These are phyloP conservation scores for Sepiola atlantica DNA, from an alignment of 2,888 invertebrate species.

Conservation along the genomic window DNA sequence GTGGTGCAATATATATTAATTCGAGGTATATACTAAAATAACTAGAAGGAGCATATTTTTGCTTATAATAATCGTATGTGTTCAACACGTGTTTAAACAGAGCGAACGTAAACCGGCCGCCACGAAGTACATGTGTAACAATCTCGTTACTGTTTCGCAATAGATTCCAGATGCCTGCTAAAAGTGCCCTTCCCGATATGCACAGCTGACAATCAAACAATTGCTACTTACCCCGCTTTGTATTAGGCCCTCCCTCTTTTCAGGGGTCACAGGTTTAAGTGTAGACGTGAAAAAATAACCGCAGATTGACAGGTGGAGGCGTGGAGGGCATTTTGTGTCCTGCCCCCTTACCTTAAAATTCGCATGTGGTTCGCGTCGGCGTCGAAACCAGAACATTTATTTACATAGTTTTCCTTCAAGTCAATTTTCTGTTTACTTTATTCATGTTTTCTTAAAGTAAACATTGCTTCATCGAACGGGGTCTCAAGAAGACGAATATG, in stretches of 20 bases:
- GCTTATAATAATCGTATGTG: too few species aligned
- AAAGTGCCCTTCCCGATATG: neutral
- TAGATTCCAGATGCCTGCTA: neutral
- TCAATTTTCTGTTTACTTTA: neutral
- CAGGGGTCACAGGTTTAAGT: neutral
- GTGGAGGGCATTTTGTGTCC: neutral
- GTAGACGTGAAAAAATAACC: neutral
- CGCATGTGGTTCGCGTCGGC: neutral
- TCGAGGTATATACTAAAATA: too few species aligned
- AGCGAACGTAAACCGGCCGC: neutral
- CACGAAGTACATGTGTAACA: conserved; percentile 5
- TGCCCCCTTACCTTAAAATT: neutral
- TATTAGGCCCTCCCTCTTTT: neutral
- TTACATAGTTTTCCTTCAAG: neutral
- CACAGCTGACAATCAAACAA: neutral
- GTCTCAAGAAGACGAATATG: too few species aligned
- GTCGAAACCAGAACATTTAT: neutral
- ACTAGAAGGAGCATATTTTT: too few species aligned
- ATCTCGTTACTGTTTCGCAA: neutral
- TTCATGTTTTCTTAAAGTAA: neutral
- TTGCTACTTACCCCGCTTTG: neutral
- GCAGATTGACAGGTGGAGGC: neutral
- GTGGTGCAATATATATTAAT: too few species aligned
- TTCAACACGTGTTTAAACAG: neutral
- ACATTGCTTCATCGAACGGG: too few species aligned